Base-by-base conservation (phyloP, 2,888 invertebrate genomes). In the Tridacna gigas region DNA sequence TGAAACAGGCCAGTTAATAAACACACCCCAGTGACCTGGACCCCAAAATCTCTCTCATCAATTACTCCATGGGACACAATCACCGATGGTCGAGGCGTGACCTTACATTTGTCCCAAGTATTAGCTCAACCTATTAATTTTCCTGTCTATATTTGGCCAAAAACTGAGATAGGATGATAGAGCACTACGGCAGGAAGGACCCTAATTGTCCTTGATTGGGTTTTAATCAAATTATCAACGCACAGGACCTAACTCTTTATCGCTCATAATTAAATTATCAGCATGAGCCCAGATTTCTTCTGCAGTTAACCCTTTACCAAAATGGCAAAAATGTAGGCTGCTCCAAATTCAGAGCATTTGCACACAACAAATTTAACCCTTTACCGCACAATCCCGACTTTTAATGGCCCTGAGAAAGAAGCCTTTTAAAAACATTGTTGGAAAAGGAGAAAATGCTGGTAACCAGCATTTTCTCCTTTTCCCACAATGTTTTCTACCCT, bases 211-310 rank as follows among this genome's bases (percentile, higher is more conserved):
- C 47, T 15, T 63, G 63, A 75, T 75, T 47, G 28, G 63, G 37
- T 75, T 75, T 75, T 75, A 75, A 75, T 75, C 75, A n/a, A 63
- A 65, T 75, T 75, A 75, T 75, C 65, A 56, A 20, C 5, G 56
- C 20, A 56, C 56, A 56, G 11, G 56, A 56, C 11, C 3, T 20
- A 20, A 9, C 63, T 22, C 15, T n/a, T 63, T 63, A 63, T n/a
- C 22, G 45, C 20, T 25, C 65, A 61, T 75, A 37, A 75, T 61
- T 65, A 37, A 63, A 65, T 65, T 75, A 47, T 75, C 45, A 63
- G 61, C 22, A 63, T 45, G 63, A 65, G 37, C 25, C 12, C 20
- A 75, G 74, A 74, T 75, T 75, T 63, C 28, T 56, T 56, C 56
- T 56, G 3, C 56, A 56, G 25, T 26, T 15, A 65, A 22, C 65